Evolutionary conservation across 2,113 vertebrate species (phyloP).

Genomic region (Seriola quinqueradiata): DNA sequence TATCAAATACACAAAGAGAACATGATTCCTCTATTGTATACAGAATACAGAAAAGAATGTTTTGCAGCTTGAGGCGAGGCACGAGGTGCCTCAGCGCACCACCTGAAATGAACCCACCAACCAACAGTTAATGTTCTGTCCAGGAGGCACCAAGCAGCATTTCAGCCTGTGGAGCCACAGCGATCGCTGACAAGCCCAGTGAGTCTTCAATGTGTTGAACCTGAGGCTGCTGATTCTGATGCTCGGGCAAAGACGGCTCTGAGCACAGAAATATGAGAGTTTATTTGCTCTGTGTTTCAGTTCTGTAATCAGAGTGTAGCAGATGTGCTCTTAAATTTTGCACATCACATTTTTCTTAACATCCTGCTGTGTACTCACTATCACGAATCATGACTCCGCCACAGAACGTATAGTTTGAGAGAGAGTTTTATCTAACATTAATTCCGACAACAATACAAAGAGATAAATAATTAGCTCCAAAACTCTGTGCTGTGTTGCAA

Average conservation of each 20-base stretch:
- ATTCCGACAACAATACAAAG: conserved; percentile 51
- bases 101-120: conserved; percentile 18
- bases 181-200: conserved; percentile 1
- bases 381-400: conserved; percentile 30
- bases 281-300: conserved; percentile 25
- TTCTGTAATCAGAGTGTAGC: conserved; percentile 46
- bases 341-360: conserved; percentile 31
- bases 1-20: background rate
- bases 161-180: conserved; percentile 18
- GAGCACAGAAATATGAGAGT: conserved; percentile 3
- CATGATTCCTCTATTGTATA: background rate
- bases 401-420: conserved; percentile 25
- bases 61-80: conserved; percentile 29
- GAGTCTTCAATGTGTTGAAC: conserved; percentile 33
- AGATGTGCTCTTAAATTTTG: conserved; percentile 22
- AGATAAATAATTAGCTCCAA: conserved; percentile 72
- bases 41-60: background rate
- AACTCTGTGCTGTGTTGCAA: conserved; percentile 52
- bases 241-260: conserved; percentile 7
- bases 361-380: conserved; percentile 12
- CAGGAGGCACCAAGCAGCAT: conserved; percentile 26
- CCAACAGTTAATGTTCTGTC: conserved; percentile 34
- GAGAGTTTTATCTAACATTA: conserved; percentile 37
- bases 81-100: background rate
- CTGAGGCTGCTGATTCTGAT: conserved; percentile 46